Base-by-base conservation (phyloP, 2,797 vertebrate species). In the Sus cebifrons region DNA sequence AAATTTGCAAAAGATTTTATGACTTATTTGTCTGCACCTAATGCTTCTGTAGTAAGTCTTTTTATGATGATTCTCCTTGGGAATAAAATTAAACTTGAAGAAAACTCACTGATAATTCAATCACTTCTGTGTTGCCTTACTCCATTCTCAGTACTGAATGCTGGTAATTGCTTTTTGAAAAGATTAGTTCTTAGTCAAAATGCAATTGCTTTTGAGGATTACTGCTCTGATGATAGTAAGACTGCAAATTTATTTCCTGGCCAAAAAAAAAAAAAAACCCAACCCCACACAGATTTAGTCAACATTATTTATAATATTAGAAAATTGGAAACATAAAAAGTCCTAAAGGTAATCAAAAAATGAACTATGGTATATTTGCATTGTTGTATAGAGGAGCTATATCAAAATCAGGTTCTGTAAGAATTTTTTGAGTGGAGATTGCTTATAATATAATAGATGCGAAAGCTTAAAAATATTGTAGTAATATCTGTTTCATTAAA, bases 1-100 rank as follows among this genome's bases (percentile, higher is more conserved):
- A 99, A 99, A 97, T 99, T 99, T 87, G 99, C 99, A 88, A 99
- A 99, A 96, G 99, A 99, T 97, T 99, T 99, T 98, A 99, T 99
- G 99, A 99, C 99, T 97, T 99, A 99, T 94, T 99, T 99, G 97
- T 99, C 99, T 0, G 99, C 99, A 86, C 99, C 99, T 0, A 99
- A 99, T 49, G 99, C 99, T n/a, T 99, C 99, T n/a, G 99, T 99
- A 98, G 99, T 99, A 99, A 99, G 99, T 99, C 92, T 56, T 97
- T 91, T 89, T 77, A 64, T 95, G 81, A 75, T 64, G 3, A 29
- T 97, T 97, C 32, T 96, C 25, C 23, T 78, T 36, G 94, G 73
- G 11, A 20, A 92, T 95, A 86, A 96, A 97, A 75, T 75, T 81
- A 91, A 95, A 54, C 12, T 93, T 4, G 1, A 86, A 85, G 77